These are phyloP conservation scores for Phocides pigmalion DNA, from an alignment of 1,140 invertebrate genomes.

Conservation along the genomic window DNA sequence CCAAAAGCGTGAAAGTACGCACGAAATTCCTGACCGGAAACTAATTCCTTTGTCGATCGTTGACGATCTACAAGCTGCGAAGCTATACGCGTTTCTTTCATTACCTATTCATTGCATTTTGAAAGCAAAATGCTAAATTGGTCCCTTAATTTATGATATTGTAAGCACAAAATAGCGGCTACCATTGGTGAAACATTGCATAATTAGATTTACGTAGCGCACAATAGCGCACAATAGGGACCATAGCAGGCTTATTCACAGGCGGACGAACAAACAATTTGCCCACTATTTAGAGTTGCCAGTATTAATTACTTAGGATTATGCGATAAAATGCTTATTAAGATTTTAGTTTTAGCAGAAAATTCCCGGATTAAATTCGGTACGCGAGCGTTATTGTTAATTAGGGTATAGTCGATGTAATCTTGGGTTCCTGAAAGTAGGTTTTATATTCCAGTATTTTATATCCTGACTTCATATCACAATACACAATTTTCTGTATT, in stretches of 20 bases:
- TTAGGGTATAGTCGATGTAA: not conserved
- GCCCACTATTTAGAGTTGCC: slow-evolving; percentile 22
- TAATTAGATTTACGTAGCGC: slow-evolving; percentile 29
- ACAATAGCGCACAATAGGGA: slow-evolving; percentile 15
- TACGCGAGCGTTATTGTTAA: not conserved
- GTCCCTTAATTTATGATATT: slow-evolving; percentile 21
- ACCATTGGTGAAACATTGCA: slow-evolving; percentile 26
- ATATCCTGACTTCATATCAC: too few relatives aligned
- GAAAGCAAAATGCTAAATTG: slow-evolving; percentile 16
- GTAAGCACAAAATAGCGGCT: slow-evolving; percentile 15
- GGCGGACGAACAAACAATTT: slow-evolving; percentile 17
- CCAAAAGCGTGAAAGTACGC: too few relatives aligned
- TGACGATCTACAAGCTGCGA: too few relatives aligned
- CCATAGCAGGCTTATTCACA: slow-evolving; percentile 17
- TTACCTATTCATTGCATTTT: not conserved
- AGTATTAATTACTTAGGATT: slow-evolving; percentile 26
- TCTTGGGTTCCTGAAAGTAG: not conserved
- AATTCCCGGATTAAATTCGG: not conserved
- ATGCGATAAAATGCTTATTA: slow-evolving; percentile 21
- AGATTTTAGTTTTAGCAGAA: slow-evolving; percentile 10
- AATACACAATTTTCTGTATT: too few relatives aligned
- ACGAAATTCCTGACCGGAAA: too few relatives aligned
- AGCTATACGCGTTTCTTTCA: too few relatives aligned
- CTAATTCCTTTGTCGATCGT: too few relatives aligned
- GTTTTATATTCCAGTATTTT: too few relatives aligned